Evolutionary conservation across 2,888 invertebrate genomes (phyloP).

Genomic region (Apocheima hispidaria): DNA sequence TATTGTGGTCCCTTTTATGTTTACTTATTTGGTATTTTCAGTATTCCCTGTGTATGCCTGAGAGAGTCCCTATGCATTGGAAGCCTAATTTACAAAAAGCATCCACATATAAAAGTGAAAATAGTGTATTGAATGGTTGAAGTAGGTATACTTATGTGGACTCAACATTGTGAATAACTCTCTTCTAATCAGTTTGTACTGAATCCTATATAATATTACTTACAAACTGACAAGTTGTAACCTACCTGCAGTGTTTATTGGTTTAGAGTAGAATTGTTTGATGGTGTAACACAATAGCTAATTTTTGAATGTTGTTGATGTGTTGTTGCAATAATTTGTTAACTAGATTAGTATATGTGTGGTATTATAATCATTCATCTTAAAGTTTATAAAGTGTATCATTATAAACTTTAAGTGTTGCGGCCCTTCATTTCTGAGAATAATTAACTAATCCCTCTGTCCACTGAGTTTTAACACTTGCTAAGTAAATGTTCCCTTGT

Average conservation of each 20-base stretch:
- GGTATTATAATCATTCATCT: slow-evolving; percentile 64
- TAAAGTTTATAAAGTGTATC: slow-evolving; percentile 62
- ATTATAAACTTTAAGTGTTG: slow-evolving; percentile 62
- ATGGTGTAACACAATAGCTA: slow-evolving; percentile 81
- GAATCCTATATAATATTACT: slow-evolving; percentile 49
- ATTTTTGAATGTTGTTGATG: slow-evolving; percentile 82
- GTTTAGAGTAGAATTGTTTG: slow-evolving; percentile 81
- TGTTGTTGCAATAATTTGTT: slow-evolving; percentile 77
- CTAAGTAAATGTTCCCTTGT: slow-evolving; percentile 30
- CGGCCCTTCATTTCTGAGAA: slow-evolving; percentile 47
- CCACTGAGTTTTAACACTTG: slow-evolving; percentile 15
- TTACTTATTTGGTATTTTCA: slow-evolving; percentile 74
- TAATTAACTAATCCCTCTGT: slow-evolving; percentile 40
- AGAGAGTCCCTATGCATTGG: slow-evolving; percentile 85
- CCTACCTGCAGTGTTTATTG: slow-evolving; percentile 59
- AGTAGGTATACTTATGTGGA: slow-evolving; percentile 72
- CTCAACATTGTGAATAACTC: slow-evolving; percentile 44
- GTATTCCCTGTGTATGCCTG: slow-evolving; percentile 86
- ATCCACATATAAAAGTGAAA: slow-evolving; percentile 86
- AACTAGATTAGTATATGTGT: slow-evolving; percentile 80
- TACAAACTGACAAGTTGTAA: slow-evolving; percentile 57
- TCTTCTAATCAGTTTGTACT: slow-evolving; percentile 54
- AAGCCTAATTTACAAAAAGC: slow-evolving; percentile 85
- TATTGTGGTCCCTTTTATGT: slow-evolving; percentile 62
- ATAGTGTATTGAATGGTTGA: slow-evolving; percentile 86